Evolutionary conservation across 1,140 invertebrate species (phyloP), one percentile per base, ranked within the genome.

Genomic region (Drosophila ogumai): DNA sequence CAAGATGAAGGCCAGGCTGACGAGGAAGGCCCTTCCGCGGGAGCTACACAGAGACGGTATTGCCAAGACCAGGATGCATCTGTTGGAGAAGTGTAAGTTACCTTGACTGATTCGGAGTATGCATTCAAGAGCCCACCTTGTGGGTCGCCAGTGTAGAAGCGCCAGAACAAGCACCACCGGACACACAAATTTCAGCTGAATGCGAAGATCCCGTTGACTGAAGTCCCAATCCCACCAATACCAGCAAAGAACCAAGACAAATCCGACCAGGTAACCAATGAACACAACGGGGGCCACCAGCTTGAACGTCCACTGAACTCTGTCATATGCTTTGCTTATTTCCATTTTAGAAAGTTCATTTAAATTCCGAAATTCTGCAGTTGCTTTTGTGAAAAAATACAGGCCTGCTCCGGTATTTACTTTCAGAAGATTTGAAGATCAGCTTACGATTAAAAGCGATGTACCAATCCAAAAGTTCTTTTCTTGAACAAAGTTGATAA

Each of bases 21-120:
- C 93, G 1, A 98, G 88, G 19, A 96, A 95, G 46, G 96, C 95
- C 25, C 97, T 93, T 2, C 97, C 97, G 40, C 95, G 94, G 65
- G 95, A 95, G 12, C 96, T 95, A 90, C 96, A 97, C 79, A 97
- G 94, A 78, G 96, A 96, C 0, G 96, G 96, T 43, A 97, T 82
- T 3, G 96, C 92, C 4, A 98, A 93, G 34, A 96, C 94, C 13
- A 95, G 93, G 6, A 96, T 79, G 73, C 96, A 96, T 82, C 96
- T 91, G 17, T 13, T 28, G 40, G 22, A 3, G 55, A 38, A 80
- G 60, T n/a, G 54, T 44, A 50, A n/a, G 47, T 15, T 19, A 15
- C 34, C 19, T 38, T 10, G 5, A 55, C 6, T 22, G 13, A 38
- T 38, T 10, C 13, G 2, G 5, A 15, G 9, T 15, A 22, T 9